Conservation (phyloP, 2,888 invertebrate genomes). For the Drosophila phalerata region DNA sequence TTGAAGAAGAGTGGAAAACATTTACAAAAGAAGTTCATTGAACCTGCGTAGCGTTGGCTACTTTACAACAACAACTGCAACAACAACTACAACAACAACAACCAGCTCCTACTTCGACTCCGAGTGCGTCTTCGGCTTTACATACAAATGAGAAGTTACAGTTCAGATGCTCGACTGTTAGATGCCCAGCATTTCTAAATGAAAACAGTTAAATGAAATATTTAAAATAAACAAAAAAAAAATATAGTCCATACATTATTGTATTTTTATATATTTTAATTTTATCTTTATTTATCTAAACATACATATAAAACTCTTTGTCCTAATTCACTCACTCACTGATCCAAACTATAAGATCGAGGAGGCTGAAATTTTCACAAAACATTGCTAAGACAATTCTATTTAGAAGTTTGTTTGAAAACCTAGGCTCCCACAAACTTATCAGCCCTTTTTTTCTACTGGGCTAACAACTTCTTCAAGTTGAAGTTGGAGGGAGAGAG, state of each 20-base stretch:
- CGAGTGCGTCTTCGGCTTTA: constrained; percentile 16
- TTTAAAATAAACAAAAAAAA: no score
- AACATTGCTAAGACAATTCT: no score
- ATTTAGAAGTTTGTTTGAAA: no score
- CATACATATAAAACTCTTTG: no score
- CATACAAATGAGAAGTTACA: neutral
- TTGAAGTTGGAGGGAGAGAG: constrained; percentile 34
- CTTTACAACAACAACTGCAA: constrained; percentile 52
- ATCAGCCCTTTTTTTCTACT: neutral
- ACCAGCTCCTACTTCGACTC: constrained; percentile 16
- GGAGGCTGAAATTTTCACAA: no score
- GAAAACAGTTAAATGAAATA: no score
- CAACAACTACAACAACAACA: constrained; percentile 4
- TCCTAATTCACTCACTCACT: no score
- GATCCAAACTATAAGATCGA: no score
- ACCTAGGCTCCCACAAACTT: no score
- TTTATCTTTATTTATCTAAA: no score
- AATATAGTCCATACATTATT: no score
- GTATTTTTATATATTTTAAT: no score
- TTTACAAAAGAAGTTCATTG: constrained; percentile 79
- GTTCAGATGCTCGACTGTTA: neutral
- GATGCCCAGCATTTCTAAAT: neutral
- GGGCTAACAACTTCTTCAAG: constrained; percentile 38
- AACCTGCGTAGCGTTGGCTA: constrained; percentile 72
- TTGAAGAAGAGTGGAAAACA: constrained; percentile 66